Evolutionary conservation across 2,888 invertebrate species (phyloP).

Genomic region (Alcis repandata): DNA sequence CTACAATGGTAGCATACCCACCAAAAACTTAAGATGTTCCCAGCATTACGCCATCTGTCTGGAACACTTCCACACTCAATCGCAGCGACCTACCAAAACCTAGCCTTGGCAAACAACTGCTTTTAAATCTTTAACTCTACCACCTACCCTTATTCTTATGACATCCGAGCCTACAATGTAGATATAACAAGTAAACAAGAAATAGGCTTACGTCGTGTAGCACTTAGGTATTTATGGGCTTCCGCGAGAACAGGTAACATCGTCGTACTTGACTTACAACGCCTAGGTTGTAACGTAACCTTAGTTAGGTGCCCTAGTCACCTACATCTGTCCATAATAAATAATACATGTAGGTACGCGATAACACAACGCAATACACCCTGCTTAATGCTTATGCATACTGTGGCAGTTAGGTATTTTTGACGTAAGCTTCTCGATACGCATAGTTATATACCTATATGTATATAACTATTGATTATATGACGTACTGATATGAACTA

Average conservation of each 20-base stretch:
- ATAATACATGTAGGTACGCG: not conserved
- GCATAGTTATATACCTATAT: no score
- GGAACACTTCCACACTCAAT: no score
- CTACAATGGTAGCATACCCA: no score
- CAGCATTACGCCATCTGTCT: no score
- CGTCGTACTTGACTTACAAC: conserved; percentile 28
- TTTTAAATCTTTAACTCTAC: not conserved
- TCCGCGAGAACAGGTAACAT: conserved; percentile 45
- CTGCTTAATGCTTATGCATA: no score
- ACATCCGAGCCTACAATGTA: conserved; percentile 23
- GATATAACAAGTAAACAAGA: conserved; percentile 43
- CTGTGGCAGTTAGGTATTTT: no score
- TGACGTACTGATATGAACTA: no score
- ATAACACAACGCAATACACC: no score
- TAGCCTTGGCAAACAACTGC: not conserved
- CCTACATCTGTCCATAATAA: not conserved
- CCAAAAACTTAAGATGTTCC: no score
- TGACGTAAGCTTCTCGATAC: no score
- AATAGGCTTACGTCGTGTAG: conserved; percentile 56
- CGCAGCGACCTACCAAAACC: not conserved
- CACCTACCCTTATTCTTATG: conserved; percentile 4
- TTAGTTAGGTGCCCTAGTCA: conserved; percentile 3
- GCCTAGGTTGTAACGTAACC: conserved; percentile 10
- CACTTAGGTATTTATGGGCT: conserved; percentile 53
- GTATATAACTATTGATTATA: no score